A percentile compares a stretch with the other conserved stretches of the same genome.
Evolutionary conservation across 2,888 invertebrate species (phyloP).

Genomic region (Cryptus viduatorius): DNA sequence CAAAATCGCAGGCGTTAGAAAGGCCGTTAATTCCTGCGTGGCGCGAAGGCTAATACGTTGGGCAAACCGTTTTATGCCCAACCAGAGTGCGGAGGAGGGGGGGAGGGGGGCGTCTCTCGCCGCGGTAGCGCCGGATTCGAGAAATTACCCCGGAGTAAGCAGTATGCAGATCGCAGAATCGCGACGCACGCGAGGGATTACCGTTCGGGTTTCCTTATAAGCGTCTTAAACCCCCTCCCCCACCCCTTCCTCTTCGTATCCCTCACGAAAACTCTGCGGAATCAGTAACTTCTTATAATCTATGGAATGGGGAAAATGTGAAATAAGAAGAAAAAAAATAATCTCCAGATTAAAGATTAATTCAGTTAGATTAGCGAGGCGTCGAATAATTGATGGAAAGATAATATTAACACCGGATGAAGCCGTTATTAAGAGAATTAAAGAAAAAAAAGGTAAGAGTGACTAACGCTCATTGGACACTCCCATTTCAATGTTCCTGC

Average conservation of each 20-base stretch:
- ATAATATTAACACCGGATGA: not conserved
- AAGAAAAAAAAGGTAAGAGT: conserved; percentile 11
- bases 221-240: conserved; percentile 61
- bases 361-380: conserved; percentile 8
- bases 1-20: conserved; percentile 73
- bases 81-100: conserved; percentile 44
- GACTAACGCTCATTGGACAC: not conserved
- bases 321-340: conserved; percentile 20
- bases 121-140: conserved; percentile 64
- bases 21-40: conserved; percentile 76
- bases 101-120: conserved; percentile 45
- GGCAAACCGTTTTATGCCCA: conserved; percentile 76
- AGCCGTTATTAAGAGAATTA: not conserved
- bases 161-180: conserved; percentile 82
- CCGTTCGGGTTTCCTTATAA: conserved; percentile 70
- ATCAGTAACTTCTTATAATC: conserved; percentile 55
- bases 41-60: conserved; percentile 78
- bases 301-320: conserved; percentile 30
- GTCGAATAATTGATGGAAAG: not conserved
- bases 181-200: conserved; percentile 81
- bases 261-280: conserved; percentile 23
- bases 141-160: conserved; percentile 79
- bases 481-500: not conserved
- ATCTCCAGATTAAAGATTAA: conserved; percentile 23
- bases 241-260: conserved; percentile 13